Base-by-base conservation (phyloP, 2,797 vertebrate genomes). In the Pseudochirops corinnae region DNA sequence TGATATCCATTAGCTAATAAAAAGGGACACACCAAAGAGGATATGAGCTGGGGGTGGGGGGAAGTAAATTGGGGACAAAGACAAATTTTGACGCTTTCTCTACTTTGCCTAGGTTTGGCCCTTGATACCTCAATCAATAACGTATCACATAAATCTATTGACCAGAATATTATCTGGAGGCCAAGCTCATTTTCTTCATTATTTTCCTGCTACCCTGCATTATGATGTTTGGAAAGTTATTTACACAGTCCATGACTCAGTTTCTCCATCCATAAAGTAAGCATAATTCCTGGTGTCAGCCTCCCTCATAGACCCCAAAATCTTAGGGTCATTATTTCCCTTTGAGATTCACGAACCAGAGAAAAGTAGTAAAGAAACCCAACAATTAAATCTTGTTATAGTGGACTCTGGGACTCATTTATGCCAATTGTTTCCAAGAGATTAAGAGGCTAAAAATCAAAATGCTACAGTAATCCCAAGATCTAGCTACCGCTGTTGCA, bases 381-480 rank as follows among this genome's bases (percentile, higher is more conserved):
- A 96, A 95, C 92, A 95, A 93, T 29, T 57, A 95, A 97, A 93
- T 87, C 92, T 95, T 96, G 33, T 52, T 90, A 93, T 96, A 95
- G 93, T 92, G 97, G 96, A 90, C 93, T 60, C 90, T 91, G 24
- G 33, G 57, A 94, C 93, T 97, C 92, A 95, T 96, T 95, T 95
- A 93, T 94, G 82, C 96, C 96, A 97, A 96, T 58, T 91, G 96
- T 98, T 96, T 82, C 96, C 96, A 98, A 97, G 95, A 96, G 96
- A 98, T 96, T 94, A n/a, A 93, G 90, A 94, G 91, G 93, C 95
- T 94, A 56, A 98, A 98, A 97, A 97, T 97, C 94, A 96, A 97
- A 97, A 96, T 97, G 96, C 97, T 93, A 94, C 96, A 96, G 93
- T 96, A 97, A 98, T 93, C 94, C 52, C 31, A 82, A 92, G 50